phyloP scores from a whole-genome alignment of 1,140 invertebrate genomes.

The Diorhabda carinulata region DNA sequence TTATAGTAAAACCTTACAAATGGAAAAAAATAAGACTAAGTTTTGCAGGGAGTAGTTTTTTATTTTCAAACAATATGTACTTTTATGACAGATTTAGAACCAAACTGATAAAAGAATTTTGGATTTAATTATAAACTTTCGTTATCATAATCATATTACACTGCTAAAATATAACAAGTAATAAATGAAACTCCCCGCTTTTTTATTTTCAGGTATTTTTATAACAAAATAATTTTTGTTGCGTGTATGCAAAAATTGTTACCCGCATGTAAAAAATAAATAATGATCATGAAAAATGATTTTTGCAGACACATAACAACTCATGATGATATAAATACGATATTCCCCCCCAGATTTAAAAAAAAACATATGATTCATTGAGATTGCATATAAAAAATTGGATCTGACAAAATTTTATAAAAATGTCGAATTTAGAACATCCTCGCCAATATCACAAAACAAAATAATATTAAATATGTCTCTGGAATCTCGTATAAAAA shows the following conservation, averaged over 20 bases:
- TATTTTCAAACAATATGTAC: too few relatives aligned
- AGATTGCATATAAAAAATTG: not conserved
- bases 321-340: not conserved
- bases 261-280: slow-evolving; percentile 7
- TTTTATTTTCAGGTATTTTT: slow-evolving; percentile 6
- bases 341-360: not conserved
- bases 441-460: slow-evolving; percentile 5
- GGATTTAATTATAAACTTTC: too few relatives aligned
- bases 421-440: slow-evolving; percentile 6
- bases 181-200: not conserved
- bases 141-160: not conserved
- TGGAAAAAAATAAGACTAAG: too few relatives aligned
- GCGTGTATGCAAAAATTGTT: slow-evolving; percentile 5
- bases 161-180: not conserved
- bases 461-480: not conserved
- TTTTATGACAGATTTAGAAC: too few relatives aligned
- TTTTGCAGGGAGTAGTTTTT: too few relatives aligned
- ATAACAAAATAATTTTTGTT: slow-evolving; percentile 9
- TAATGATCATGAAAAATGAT: slow-evolving; percentile 7
- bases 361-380: not conserved
- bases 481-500: not conserved
- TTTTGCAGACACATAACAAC: not conserved
- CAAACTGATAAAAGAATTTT: too few relatives aligned
- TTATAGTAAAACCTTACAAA: too few relatives aligned
- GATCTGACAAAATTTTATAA: not conserved